Evolutionary conservation across 2,888 invertebrate genomes (phyloP), one percentile per base, ranked within the genome.

Genomic region (Cantharis lateralis): DNA sequence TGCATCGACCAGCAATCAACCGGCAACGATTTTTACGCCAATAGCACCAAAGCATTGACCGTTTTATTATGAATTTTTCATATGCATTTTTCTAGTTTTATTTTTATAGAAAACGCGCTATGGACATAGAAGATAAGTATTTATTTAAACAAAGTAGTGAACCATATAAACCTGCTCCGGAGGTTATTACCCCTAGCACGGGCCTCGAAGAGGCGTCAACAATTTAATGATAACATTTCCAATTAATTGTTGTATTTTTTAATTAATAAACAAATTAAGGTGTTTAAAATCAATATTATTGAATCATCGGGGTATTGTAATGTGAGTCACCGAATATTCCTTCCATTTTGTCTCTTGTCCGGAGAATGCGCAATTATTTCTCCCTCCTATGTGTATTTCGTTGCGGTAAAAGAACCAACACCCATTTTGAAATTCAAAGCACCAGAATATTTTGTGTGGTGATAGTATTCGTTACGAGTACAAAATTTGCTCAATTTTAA

Each of bases 401-500:
- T 66, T 66, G 64, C 64, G 64, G 64, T 16, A 26, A 68, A 68
- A 70, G 48, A 77, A 77, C 77, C 77, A 77, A 77, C 77, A 74
- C 77, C 77, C 77, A 77, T 74, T 77, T 74, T 71, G 71, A 74
- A 77, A 77, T 70, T 68, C 61, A 11, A 64, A 69, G 72, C 32
- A 62, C 28, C 32, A 68, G 70, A 71, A 68, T 63, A 71, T 71
- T 71, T 48, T 71, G 32, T 71, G 61, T 63, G 62, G 71, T 48
- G 74, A 62, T 75, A 48, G 74, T 72, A 48, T 16, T 68, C 62
- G 28, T 68, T n/a, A 26, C 62, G 71, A 61, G 26, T 75, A 66
- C 48, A 28, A 70, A 62, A 4, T 48, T 61, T 28, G 28, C 28
- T 64, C 63, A 70, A 18, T 74, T 69, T 63, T 62, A 24, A 3